These are phyloP conservation scores for Plusia festucae DNA, from an alignment of 2,888 invertebrate species.

Conservation along the genomic window DNA sequence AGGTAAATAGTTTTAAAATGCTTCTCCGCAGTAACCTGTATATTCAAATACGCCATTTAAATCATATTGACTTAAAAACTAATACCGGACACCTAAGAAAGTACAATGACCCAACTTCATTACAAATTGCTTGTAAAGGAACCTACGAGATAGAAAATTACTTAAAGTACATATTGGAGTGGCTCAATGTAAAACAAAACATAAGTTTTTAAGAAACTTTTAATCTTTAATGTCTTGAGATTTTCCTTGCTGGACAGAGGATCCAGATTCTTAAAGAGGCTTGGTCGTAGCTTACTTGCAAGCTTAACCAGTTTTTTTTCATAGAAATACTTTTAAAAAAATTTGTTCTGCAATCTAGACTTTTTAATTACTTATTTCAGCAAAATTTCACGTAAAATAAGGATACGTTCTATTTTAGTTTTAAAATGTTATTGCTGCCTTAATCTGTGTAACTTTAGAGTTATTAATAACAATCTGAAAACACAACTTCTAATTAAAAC, in stretches of 20 bases:
- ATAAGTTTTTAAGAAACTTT: slow-evolving; percentile 2
- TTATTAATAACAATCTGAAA: neutral
- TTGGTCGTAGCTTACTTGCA: neutral
- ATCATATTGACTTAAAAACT: too few species aligned
- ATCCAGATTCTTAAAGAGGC: slow-evolving; percentile 3
- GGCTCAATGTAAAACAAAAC: neutral
- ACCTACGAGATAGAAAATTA: slow-evolving; percentile 2
- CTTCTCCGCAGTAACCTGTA: too few species aligned
- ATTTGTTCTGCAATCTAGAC: neutral
- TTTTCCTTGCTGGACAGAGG: neutral
- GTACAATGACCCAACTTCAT: neutral
- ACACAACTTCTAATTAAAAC: neutral
- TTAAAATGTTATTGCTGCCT: too few species aligned
- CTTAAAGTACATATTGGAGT: too few species aligned
- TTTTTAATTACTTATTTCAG: neutral
- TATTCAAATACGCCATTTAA: too few species aligned
- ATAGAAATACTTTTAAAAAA: neutral
- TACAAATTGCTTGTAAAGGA: neutral
- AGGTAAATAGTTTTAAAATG: too few species aligned
- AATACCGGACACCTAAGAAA: too few species aligned
- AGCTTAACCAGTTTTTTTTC: neutral
- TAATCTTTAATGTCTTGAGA: neutral
- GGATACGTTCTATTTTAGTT: too few species aligned
- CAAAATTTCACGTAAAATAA: too few species aligned
- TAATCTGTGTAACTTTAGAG: neutral